phyloP scores from a whole-genome alignment of 1,140 invertebrate genomes.

The Antheraea pernyi region DNA sequence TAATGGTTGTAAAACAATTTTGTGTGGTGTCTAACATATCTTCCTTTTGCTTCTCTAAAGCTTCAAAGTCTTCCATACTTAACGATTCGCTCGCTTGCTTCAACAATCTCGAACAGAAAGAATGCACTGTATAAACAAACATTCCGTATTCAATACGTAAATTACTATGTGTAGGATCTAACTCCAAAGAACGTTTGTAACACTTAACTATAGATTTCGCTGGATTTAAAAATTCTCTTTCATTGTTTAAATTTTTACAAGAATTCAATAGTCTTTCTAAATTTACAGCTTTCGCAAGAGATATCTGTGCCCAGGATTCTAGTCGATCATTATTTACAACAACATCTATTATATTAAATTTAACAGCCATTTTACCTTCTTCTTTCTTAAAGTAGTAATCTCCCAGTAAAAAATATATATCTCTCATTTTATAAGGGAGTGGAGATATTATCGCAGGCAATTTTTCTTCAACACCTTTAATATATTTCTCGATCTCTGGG shows the following conservation, averaged over 20 bases:
- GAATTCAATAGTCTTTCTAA: constrained; percentile 92
- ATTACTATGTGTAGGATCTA: constrained; percentile 85
- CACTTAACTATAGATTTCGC: constrained; percentile 87
- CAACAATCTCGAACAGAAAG: constrained; percentile 90
- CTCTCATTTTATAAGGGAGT: constrained; percentile 80
- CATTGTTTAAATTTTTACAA: constrained; percentile 82
- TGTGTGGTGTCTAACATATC: constrained; percentile 87
- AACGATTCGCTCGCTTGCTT: constrained; percentile 89
- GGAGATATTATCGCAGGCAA: constrained; percentile 75
- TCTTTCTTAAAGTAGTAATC: constrained; percentile 95
- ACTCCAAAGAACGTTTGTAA: constrained; percentile 87
- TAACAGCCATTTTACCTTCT: constrained; percentile 87
- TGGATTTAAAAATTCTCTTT: constrained; percentile 86
- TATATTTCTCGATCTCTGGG: constrained; percentile 83
- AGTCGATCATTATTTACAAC: constrained; percentile 88
- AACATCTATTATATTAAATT: constrained; percentile 92
- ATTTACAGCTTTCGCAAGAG: constrained; percentile 88
- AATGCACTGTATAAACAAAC: constrained; percentile 92
- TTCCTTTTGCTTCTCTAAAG: constrained; percentile 87
- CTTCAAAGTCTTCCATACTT: constrained; percentile 88
- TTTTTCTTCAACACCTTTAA: constrained; percentile 81
- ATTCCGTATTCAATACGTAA: constrained; percentile 94
- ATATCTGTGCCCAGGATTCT: constrained; percentile 95
- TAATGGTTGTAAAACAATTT: constrained; percentile 88
- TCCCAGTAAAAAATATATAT: constrained; percentile 93